Evolutionary conservation across 2,888 invertebrate species (phyloP).

Genomic region (Uloborus plumipes): DNA sequence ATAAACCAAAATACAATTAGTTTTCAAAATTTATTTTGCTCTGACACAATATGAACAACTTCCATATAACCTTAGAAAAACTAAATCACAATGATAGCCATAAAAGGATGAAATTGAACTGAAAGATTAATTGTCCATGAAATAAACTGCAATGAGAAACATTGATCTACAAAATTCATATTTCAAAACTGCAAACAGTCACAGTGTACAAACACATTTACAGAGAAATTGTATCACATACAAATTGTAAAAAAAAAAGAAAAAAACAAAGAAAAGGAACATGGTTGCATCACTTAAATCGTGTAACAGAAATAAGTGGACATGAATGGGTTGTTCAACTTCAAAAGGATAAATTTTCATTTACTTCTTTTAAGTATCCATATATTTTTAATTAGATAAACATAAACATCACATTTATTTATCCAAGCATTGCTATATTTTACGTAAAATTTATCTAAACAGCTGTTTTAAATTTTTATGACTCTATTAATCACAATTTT

Average conservation of each 20-base stretch:
- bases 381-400: too few species aligned
- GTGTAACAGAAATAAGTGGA: too few species aligned
- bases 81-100: constrained; percentile 57
- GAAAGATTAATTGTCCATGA: constrained; percentile 33
- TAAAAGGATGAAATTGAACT: constrained; percentile 56
- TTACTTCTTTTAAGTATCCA: too few species aligned
- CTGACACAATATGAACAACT: constrained; percentile 62
- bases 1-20: constrained; percentile 8
- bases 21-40: constrained; percentile 63
- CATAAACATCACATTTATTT: too few species aligned
- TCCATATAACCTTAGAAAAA: constrained; percentile 62
- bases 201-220: constrained; percentile 35
- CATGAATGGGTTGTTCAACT: too few species aligned
- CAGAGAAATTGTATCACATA: constrained; percentile 57
- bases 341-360: too few species aligned
- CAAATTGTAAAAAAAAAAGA: constrained; percentile 47
- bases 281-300: constrained; percentile 29
- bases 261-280: constrained; percentile 60
- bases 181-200: constrained; percentile 9
- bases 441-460: too few species aligned
- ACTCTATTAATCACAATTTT: too few species aligned
- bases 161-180: constrained; percentile 19
- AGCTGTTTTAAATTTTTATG: too few species aligned
- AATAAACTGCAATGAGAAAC: constrained; percentile 35
- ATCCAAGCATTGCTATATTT: too few species aligned